A percentile compares a stretch with the other conserved stretches of the same genome.
Evolutionary conservation across 2,888 invertebrate species (phyloP).

Genomic region (Cryptocheilus praepositus): DNA sequence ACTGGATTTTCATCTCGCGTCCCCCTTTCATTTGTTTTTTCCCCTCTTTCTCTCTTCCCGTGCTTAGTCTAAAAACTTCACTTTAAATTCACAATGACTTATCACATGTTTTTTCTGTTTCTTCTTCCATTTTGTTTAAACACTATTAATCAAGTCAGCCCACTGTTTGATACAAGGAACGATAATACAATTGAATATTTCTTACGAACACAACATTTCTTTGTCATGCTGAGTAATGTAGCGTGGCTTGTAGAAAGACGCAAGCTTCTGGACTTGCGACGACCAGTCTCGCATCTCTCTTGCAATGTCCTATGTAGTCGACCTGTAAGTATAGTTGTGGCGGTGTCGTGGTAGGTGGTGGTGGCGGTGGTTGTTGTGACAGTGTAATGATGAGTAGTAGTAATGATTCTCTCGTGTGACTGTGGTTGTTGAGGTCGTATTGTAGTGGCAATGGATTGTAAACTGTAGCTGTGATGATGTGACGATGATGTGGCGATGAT

Average conservation of each 20-base stretch:
- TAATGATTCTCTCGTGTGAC: too few species aligned
- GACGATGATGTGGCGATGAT: too few species aligned
- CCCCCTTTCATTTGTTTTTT: conserved; percentile 39
- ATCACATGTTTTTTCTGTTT: conserved; percentile 70
- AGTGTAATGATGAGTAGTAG: too few species aligned
- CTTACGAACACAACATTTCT: conserved; percentile 69
- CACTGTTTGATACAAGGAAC: conserved; percentile 74
- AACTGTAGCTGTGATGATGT: too few species aligned
- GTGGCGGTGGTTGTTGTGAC: conserved; percentile 73
- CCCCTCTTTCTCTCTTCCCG: conserved; percentile 46
- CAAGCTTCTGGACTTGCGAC: conserved; percentile 58
- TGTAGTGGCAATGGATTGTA: too few species aligned
- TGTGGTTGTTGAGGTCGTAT: too few species aligned
- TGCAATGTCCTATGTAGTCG: conserved; percentile 61
- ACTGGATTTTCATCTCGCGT: conserved; percentile 41
- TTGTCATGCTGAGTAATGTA: conserved; percentile 63
- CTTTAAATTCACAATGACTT: conserved; percentile 71
- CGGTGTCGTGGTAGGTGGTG: conserved; percentile 52
- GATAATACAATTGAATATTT: conserved; percentile 74
- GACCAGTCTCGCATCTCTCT: conserved; percentile 62
- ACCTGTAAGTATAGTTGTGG: conserved; percentile 61
- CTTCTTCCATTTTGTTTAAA: conserved; percentile 53
- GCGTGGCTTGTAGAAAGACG: conserved; percentile 62
- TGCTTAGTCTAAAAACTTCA: conserved; percentile 59
- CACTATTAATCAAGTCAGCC: conserved; percentile 70